phyloP scores from a whole-genome alignment of 2,888 invertebrate genomes.

The Cantharis nigra region DNA sequence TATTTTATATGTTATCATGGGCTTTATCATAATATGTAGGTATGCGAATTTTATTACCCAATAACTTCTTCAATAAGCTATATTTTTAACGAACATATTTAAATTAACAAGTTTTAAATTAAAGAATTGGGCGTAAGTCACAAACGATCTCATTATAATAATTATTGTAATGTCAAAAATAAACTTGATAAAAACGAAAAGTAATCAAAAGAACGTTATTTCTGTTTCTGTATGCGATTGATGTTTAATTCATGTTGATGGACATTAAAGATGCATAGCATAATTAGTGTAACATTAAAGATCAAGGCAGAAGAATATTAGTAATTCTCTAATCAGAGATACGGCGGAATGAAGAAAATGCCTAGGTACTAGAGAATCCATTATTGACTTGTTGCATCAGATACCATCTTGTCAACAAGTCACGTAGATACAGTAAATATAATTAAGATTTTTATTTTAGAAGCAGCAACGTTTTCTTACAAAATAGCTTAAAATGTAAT shows the following conservation, averaged over 20 bases:
- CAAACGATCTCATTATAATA: background rate
- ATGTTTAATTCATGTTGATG: background rate
- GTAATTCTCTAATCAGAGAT: background rate
- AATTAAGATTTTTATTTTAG: conserved; percentile 31
- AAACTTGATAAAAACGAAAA: background rate
- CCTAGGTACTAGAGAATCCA: conserved; percentile 6
- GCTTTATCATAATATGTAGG: background rate
- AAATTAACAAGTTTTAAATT: background rate
- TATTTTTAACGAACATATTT: background rate
- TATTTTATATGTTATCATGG: background rate
- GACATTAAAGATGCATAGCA: background rate
- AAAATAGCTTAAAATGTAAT: conserved; percentile 21
- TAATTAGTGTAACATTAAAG: background rate
- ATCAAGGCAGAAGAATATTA: background rate
- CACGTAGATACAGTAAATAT: conserved; percentile 29
- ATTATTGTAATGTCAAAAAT: background rate
- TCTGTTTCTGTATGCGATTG: background rate
- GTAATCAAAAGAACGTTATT: background rate
- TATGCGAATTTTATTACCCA: background rate
- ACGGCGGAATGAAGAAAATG: background rate
- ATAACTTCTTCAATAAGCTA: background rate
- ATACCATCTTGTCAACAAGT: conserved; percentile 25
- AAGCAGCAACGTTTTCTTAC: conserved; percentile 21
- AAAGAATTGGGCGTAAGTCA: background rate
- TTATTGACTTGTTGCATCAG: conserved; percentile 31